Evolutionary conservation across 92 coral and sea anemone species (phyloP).

Genomic region (Micromussa lordhowensis): DNA sequence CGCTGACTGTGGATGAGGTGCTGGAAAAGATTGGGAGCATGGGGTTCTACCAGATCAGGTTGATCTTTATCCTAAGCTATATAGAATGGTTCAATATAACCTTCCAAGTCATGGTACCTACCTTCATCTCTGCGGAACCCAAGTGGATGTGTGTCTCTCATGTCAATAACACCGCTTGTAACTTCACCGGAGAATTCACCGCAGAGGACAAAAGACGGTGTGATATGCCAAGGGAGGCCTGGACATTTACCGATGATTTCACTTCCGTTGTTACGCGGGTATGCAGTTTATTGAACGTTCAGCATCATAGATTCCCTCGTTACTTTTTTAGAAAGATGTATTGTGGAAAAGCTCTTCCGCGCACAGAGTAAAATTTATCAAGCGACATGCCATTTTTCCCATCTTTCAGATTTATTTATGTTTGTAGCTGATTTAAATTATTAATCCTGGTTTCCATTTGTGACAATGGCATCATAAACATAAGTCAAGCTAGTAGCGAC

Average conservation of each 20-base stretch:
- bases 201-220: slow-evolving; percentile 61
- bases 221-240: slow-evolving; percentile 56
- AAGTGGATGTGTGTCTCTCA: slow-evolving; percentile 65
- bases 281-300: background rate
- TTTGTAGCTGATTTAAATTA: too few relatives aligned
- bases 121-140: slow-evolving; percentile 73
- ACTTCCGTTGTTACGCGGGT: slow-evolving; percentile 74
- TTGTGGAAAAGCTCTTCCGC: too few relatives aligned
- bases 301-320: background rate
- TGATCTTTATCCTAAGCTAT: slow-evolving; percentile 60
- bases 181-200: slow-evolving; percentile 54
- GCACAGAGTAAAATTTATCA: too few relatives aligned
- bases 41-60: slow-evolving; percentile 74
- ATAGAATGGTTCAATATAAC: slow-evolving; percentile 53
- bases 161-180: slow-evolving; percentile 53
- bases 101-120: slow-evolving; percentile 32
- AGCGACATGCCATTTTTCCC: too few relatives aligned
- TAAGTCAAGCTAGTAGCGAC: too few relatives aligned
- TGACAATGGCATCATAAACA: too few relatives aligned
- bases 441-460: too few relatives aligned
- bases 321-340: too few relatives aligned
- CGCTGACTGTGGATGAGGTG: slow-evolving; percentile 64
- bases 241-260: slow-evolving; percentile 56
- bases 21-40: slow-evolving; percentile 76
- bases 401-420: too few relatives aligned